A percentile compares a stretch with the other conserved stretches of the same genome.
Evolutionary conservation across 2,113 vertebrate species (phyloP).

Genomic region (Capreolus pygargus): DNA sequence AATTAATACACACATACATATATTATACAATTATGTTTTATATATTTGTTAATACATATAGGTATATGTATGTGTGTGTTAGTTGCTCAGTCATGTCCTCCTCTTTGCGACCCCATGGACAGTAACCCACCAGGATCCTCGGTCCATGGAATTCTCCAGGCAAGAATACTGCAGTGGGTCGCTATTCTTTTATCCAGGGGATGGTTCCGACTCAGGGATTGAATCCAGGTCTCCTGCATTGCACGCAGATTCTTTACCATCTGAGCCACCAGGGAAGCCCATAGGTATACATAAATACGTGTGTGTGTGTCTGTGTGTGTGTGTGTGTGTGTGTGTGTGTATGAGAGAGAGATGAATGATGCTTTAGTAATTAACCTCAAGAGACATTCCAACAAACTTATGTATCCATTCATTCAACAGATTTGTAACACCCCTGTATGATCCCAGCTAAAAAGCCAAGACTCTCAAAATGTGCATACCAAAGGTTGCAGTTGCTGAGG

Average conservation of each 20-base stretch:
- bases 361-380: not conserved
- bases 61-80: not conserved
- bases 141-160: not conserved
- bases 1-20: not conserved
- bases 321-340: not conserved
- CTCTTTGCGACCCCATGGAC: not conserved
- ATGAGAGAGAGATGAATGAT: not conserved
- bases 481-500: not conserved
- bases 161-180: not conserved
- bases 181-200: not conserved
- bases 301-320: not conserved
- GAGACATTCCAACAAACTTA: not conserved
- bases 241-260: not conserved
- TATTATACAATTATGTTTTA: not conserved
- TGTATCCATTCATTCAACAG: conserved; percentile 22
- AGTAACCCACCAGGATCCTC: not conserved
- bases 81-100: not conserved
- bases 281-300: not conserved
- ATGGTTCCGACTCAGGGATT: not conserved
- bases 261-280: not conserved
- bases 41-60: not conserved
- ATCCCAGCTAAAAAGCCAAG: not conserved
- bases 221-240: not conserved
- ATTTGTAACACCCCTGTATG: not conserved
- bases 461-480: not conserved